Percentiles rank a stretch among this genome's conserved stretches.
phyloP scores from a whole-genome alignment of 1,140 invertebrate species.

The Dendroctonus ponderosae region DNA sequence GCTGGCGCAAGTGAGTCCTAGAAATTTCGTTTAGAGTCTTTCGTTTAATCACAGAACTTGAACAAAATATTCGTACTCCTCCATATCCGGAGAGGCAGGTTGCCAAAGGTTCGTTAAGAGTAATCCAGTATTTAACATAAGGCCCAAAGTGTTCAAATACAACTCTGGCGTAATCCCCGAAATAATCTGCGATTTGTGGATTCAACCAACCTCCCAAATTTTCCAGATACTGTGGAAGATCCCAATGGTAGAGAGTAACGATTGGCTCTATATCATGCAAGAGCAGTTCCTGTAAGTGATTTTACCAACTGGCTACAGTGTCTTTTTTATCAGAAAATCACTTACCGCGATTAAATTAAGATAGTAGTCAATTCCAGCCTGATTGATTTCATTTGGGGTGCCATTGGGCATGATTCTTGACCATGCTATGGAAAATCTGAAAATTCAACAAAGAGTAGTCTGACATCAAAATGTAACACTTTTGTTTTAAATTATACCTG shows the following conservation, averaged over 20 bases:
- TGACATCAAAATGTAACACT: too few relatives aligned
- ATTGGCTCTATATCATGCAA: slow-evolving; percentile 62
- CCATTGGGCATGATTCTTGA: slow-evolving; percentile 47
- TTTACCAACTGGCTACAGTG: too few relatives aligned
- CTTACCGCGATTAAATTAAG: slow-evolving; percentile 59
- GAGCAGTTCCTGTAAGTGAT: slow-evolving; percentile 52
- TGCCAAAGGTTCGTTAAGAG: slow-evolving; percentile 49
- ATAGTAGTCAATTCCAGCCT: slow-evolving; percentile 63
- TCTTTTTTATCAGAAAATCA: not conserved
- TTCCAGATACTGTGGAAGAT: slow-evolving; percentile 44
- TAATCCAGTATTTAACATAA: slow-evolving; percentile 38
- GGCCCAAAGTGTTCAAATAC: slow-evolving; percentile 34
- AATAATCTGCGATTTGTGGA: slow-evolving; percentile 27
- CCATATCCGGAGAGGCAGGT: slow-evolving; percentile 22
- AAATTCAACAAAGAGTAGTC: slow-evolving; percentile 27
- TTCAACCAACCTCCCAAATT: slow-evolving; percentile 47
- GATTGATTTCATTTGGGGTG: slow-evolving; percentile 55
- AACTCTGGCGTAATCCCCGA: slow-evolving; percentile 47
- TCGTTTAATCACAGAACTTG: not conserved
- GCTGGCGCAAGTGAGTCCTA: slow-evolving; percentile 10
- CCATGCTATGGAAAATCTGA: slow-evolving; percentile 64
- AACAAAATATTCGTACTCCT: too few relatives aligned
- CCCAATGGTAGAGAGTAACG: slow-evolving; percentile 53
- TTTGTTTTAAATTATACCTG: not conserved
- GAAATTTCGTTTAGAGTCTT: slow-evolving; percentile 8